These are phyloP conservation scores for Pararge aegeria DNA, from an alignment of 1,140 invertebrate genomes.

Conservation along the genomic window DNA sequence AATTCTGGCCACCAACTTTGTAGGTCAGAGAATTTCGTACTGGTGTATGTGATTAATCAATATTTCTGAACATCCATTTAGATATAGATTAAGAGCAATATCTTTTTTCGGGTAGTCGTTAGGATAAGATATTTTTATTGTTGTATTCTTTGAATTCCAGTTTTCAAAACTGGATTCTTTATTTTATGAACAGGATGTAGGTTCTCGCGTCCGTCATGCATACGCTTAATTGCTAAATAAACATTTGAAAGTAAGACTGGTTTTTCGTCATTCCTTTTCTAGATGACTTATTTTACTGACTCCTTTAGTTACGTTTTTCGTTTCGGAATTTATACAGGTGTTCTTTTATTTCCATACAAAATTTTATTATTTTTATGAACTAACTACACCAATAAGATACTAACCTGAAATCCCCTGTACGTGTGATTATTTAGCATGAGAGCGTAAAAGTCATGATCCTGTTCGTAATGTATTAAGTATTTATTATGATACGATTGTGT, in stretches of 20 bases:
- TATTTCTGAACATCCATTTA: background rate
- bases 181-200: conserved; percentile 40
- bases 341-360: too few species aligned
- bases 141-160: conserved; percentile 13
- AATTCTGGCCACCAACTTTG: too few species aligned
- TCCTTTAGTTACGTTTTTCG: too few species aligned
- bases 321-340: too few species aligned
- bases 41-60: background rate
- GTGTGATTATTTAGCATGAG: conserved; percentile 5
- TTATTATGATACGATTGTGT: conserved; percentile 27
- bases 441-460: conserved; percentile 18
- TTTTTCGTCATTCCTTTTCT: too few species aligned
- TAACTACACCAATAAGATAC: too few species aligned
- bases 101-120: conserved; percentile 1
- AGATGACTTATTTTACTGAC: too few species aligned
- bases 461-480: conserved; percentile 12
- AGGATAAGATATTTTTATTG: conserved; percentile 32
- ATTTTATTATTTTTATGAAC: too few species aligned
- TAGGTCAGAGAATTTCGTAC: too few species aligned
- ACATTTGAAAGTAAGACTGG: background rate
- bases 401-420: too few species aligned
- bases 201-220: conserved; percentile 53
- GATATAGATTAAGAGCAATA: background rate
- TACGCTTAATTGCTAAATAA: background rate
- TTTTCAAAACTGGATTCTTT: conserved; percentile 31